Conservation (phyloP, 1,140 invertebrate species). For the Drosophila equinoxialis region DNA sequence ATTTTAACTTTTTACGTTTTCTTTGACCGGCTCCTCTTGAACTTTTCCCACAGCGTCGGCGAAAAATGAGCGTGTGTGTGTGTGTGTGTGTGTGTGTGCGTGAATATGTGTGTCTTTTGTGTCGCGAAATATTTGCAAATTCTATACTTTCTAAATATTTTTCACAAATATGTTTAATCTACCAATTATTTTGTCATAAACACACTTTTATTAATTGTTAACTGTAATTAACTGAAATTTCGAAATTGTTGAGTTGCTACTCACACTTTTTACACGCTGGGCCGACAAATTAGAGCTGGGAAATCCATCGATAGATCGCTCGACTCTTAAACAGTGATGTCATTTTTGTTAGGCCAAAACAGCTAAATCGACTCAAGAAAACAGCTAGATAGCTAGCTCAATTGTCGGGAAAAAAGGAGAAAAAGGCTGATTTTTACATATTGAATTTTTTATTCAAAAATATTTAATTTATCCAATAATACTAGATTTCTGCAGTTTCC, state of each 20-base stretch:
- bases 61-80: conserved; percentile 29
- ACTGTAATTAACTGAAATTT: conserved; percentile 26
- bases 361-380: no score
- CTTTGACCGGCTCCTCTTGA: conserved; percentile 51
- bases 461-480: no score
- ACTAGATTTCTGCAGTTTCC: no score
- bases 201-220: conserved; percentile 1
- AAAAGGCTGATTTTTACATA: no score
- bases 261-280: conserved; percentile 62
- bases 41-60: conserved; percentile 67
- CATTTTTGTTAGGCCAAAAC: no score
- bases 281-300: conserved; percentile 29
- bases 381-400: no score
- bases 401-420: no score
- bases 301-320: no score
- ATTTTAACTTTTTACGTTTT: conserved; percentile 34
- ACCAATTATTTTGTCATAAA: conserved; percentile 13
- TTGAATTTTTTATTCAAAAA: no score
- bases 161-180: conserved; percentile 7
- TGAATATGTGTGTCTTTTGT: conserved; percentile 41
- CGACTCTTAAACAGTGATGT: no score
- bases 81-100: conserved; percentile 26
- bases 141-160: background rate
- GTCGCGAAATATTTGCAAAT: background rate
- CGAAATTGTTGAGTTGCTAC: conserved; percentile 36